phyloP scores from a whole-genome alignment of 1,140 invertebrate species.

The Neelides sp. region DNA sequence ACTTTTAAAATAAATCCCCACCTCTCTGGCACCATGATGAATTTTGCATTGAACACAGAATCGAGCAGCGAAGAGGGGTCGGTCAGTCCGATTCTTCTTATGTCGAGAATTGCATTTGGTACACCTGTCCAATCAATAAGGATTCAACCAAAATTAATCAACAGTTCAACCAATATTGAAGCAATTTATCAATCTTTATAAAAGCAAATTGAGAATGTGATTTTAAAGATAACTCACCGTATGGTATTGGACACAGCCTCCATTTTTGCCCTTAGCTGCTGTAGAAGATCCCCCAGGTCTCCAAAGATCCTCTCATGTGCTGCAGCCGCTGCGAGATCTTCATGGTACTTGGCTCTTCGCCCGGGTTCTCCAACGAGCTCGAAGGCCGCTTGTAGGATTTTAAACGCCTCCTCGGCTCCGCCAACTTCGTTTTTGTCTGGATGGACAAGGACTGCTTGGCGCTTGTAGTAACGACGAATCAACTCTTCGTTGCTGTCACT shows the following conservation, averaged over 20 bases:
- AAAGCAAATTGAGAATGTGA: neutral
- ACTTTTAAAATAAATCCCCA: slow-evolving; percentile 33
- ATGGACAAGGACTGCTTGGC: slow-evolving; percentile 84
- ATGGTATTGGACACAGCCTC: slow-evolving; percentile 82
- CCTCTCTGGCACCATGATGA: slow-evolving; percentile 79
- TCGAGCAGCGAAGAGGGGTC: slow-evolving; percentile 76
- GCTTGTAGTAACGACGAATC: slow-evolving; percentile 83
- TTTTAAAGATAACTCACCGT: slow-evolving; percentile 36
- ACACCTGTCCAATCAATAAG: slow-evolving; percentile 42
- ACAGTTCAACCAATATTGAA: neutral
- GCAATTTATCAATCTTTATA: neutral
- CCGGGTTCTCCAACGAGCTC: slow-evolving; percentile 70
- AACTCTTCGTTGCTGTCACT: slow-evolving; percentile 78
- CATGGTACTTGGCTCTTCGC: slow-evolving; percentile 33
- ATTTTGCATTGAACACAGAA: slow-evolving; percentile 81
- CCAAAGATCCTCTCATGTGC: slow-evolving; percentile 68
- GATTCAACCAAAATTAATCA: slow-evolving; percentile 5
- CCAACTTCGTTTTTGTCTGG: slow-evolving; percentile 89
- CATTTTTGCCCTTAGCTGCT: slow-evolving; percentile 81
- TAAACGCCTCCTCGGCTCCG: slow-evolving; percentile 89
- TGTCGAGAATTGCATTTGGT: slow-evolving; percentile 82
- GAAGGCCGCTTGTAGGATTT: slow-evolving; percentile 85
- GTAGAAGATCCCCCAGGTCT: slow-evolving; percentile 64
- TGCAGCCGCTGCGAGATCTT: slow-evolving; percentile 29
- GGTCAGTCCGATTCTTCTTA: slow-evolving; percentile 63